Percentiles rank a stretch among this genome's conserved stretches.
phyloP scores from a whole-genome alignment of 1,140 invertebrate genomes.

The Bombus picipes region DNA sequence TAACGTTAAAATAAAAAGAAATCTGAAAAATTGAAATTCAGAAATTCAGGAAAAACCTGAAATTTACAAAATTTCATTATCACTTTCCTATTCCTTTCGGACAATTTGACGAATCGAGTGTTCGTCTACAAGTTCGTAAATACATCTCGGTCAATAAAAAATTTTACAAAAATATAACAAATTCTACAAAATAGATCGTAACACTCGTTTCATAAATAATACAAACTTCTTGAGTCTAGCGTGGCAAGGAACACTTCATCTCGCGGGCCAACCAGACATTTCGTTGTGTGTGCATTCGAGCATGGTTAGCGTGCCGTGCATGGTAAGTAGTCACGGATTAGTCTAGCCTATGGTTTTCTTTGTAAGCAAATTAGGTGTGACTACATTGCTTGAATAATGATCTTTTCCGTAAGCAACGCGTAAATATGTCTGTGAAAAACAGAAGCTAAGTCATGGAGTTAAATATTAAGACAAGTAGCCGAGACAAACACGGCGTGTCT shows the following conservation, averaged over 20 bases:
- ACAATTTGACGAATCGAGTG: too few species aligned
- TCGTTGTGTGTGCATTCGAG: background rate
- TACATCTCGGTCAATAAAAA: background rate
- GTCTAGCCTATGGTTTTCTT: slow-evolving; percentile 43
- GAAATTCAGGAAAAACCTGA: too few species aligned
- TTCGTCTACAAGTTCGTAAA: background rate
- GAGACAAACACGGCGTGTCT: background rate
- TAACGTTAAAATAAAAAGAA: too few species aligned
- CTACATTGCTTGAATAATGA: slow-evolving; percentile 36
- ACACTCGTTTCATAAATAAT: background rate
- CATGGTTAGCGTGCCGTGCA: slow-evolving; percentile 34
- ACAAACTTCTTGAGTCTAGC: background rate
- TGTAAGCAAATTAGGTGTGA: slow-evolving; percentile 53
- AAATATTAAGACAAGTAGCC: slow-evolving; percentile 13
- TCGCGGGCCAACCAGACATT: background rate
- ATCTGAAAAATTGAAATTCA: too few species aligned
- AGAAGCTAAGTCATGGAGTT: background rate
- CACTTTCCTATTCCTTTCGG: too few species aligned
- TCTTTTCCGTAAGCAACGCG: background rate
- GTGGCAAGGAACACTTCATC: background rate
- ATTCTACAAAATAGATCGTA: too few species aligned
- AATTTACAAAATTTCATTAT: too few species aligned
- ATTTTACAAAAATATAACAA: too few species aligned
- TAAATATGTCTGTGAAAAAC: background rate
- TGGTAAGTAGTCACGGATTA: slow-evolving; percentile 39